Conservation (phyloP, 2,797 vertebrate species). For the Luscinia luscinia region DNA sequence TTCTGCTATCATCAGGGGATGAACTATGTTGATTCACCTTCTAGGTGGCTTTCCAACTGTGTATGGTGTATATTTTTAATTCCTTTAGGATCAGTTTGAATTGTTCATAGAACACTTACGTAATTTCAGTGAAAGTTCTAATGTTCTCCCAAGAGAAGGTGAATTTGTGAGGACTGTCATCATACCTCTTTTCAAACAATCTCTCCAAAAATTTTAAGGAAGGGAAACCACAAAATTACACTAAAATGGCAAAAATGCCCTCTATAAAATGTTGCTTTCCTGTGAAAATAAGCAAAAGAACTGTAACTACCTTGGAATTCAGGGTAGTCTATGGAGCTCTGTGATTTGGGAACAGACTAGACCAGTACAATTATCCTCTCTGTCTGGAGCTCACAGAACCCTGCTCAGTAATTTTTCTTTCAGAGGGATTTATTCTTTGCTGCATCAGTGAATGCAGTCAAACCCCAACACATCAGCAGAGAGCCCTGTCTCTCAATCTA, state of each 20-base stretch:
- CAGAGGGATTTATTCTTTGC: not conserved
- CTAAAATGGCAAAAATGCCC: not conserved
- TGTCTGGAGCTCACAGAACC: not conserved
- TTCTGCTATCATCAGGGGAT: not conserved
- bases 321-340: not conserved
- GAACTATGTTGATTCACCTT: not conserved
- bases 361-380: not conserved
- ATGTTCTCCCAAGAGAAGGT: not conserved
- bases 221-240: constrained; percentile 16
- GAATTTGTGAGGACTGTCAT: constrained; percentile 1
- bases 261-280: not conserved
- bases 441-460: not conserved
- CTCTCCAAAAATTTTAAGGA: not conserved
- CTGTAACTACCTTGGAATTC: not conserved
- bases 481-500: not conserved
- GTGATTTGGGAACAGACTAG: not conserved
- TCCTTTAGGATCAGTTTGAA: not conserved
- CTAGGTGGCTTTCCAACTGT: constrained; percentile 8
- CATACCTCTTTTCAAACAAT: not conserved
- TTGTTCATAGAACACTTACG: not conserved
- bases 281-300: constrained; percentile 2
- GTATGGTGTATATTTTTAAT: not conserved
- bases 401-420: not conserved
- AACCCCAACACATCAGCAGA: not conserved
- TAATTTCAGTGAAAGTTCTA: constrained; percentile 7